Base-by-base conservation (phyloP, 2,797 vertebrate genomes). In the Peromyscus nudipes region DNA sequence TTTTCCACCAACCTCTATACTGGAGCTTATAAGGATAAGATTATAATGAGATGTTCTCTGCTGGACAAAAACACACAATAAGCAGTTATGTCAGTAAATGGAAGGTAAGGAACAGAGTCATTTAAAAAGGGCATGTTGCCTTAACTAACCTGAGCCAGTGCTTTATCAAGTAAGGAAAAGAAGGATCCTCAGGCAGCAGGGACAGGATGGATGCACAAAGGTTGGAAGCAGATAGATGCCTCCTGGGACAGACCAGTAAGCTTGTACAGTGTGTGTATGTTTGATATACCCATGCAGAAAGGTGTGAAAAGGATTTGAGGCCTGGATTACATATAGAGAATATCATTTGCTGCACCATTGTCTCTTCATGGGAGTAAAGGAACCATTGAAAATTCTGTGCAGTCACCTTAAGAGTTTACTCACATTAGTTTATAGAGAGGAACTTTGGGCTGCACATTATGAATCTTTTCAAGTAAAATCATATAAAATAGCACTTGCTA, bases 1-100 rank as follows among this genome's bases (percentile, higher is more conserved):
- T 94, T 37, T 46, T 73, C 55, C 76, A 1, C 92, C 85, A 94
- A 29, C 12, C 34, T 92, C 10, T 12, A 6, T 77, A 9, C 40
- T 83, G 31, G 43, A 37, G 12, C 37, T 75, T 83, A 84, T 76
- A 87, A 55, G 93, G 27, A 60, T 19, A 77, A 11, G 86, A 71
- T 92, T 75, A 55, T 69, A 67, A 64, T 64, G 60, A 89, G 57
- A 76, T 49, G 17, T 62, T 23, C 34, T 91, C 55, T 89, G 43
- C 90, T 34, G 69, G n/a, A 81, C 37, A 52, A 57, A 93, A 52
- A 17, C 57, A 69, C 6, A 87, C 77, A 97, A 91, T 75, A 89
- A 43, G 62, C 65, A 80, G 23, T 52, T 46, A 23, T 2, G 11
- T 37, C 10, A 88, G 57, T 69, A 93, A 77, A 88, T n/a, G 40